Evolutionary conservation across 2,888 invertebrate genomes (phyloP).

Genomic region (Aphrophora alni): DNA sequence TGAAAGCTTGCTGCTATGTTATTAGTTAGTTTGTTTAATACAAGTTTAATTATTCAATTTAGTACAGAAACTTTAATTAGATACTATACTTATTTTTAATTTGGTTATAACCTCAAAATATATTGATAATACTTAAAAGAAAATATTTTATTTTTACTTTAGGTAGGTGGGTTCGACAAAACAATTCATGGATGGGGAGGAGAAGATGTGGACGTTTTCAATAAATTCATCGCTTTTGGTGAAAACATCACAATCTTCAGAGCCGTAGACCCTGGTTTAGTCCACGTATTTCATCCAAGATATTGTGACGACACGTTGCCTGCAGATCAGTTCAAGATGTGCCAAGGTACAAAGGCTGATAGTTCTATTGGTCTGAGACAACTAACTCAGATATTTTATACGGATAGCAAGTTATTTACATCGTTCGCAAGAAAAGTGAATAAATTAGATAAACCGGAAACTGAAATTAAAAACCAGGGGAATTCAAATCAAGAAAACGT

Average conservation of each 20-base stretch:
- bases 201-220: conserved; percentile 95
- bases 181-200: conserved; percentile 96
- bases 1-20: no score
- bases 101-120: no score
- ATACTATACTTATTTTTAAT: no score
- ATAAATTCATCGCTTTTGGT: conserved; percentile 66
- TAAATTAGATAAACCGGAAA: background rate
- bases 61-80: no score
- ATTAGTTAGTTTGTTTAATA: no score
- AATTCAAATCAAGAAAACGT: no score
- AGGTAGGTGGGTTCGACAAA: conserved; percentile 87
- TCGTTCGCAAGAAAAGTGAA: background rate
- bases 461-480: no score
- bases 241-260: conserved; percentile 77
- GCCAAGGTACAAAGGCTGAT: conserved; percentile 87
- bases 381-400: conserved; percentile 57
- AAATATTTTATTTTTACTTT: background rate
- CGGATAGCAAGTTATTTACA: background rate
- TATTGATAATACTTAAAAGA: no score
- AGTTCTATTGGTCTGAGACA: conserved; percentile 66
- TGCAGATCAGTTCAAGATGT: conserved; percentile 86
- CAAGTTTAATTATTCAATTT: no score
- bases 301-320: conserved; percentile 83
- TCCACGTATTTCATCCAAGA: conserved; percentile 93
- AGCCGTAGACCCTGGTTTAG: conserved; percentile 83